Percentiles rank a stretch among this genome's conserved stretches.
These are phyloP conservation scores for Vollenhovia emeryi DNA, from an alignment of 1,140 invertebrate species.

Conservation along the genomic window DNA sequence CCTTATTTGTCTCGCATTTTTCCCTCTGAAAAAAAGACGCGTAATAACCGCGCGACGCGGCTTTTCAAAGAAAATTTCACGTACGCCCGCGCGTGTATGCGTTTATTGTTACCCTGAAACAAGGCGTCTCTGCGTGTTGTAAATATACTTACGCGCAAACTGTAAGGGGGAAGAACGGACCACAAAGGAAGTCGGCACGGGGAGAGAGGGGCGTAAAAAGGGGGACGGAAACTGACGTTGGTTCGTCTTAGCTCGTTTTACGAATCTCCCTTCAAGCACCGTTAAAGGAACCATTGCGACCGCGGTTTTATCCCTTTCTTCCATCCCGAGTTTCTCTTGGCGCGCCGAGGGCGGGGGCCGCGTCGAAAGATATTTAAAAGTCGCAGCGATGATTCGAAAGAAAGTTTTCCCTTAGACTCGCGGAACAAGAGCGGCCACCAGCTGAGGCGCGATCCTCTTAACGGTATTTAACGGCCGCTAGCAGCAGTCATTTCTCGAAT, in stretches of 20 bases:
- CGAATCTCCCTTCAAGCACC: slow-evolving; percentile 40
- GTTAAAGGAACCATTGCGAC: slow-evolving; percentile 54
- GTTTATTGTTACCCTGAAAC: slow-evolving; percentile 44
- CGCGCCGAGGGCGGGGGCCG: slow-evolving; percentile 19
- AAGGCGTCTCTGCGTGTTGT: slow-evolving; percentile 39
- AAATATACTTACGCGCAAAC: slow-evolving; percentile 21
- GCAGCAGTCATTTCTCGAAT: not conserved
- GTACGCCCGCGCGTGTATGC: not conserved
- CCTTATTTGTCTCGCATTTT: slow-evolving; percentile 17
- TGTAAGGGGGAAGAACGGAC: not conserved
- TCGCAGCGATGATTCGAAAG: slow-evolving; percentile 48
- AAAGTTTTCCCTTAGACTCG: slow-evolving; percentile 58
- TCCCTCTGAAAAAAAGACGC: slow-evolving; percentile 9
- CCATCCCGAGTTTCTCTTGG: not conserved
- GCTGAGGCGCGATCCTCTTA: slow-evolving; percentile 50
- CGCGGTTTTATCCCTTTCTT: slow-evolving; percentile 56
- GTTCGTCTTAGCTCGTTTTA: slow-evolving; percentile 41
- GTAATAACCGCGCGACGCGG: slow-evolving; percentile 1
- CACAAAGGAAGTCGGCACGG: not conserved
- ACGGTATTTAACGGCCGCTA: slow-evolving; percentile 65
- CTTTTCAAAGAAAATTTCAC: slow-evolving; percentile 33
- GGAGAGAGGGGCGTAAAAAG: not conserved
- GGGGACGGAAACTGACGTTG: not conserved
- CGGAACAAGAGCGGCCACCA: slow-evolving; percentile 49
- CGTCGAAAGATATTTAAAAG: slow-evolving; percentile 74